Conservation (phyloP, 2,113 vertebrate species). For the Quiscalus mexicanus region DNA sequence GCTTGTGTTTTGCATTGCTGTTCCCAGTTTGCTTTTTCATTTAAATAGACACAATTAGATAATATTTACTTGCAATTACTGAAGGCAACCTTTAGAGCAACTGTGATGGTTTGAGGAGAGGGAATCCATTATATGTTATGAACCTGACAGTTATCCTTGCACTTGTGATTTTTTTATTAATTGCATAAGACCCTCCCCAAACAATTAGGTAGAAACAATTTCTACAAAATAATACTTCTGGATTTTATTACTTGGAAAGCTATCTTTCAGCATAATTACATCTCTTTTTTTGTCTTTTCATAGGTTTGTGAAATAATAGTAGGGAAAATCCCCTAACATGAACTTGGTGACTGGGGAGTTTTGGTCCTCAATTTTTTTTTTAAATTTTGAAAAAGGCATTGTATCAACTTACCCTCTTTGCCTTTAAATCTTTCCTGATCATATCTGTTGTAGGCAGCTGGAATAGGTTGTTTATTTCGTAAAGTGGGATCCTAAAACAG, state of each 20-base stretch:
- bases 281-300: neutral
- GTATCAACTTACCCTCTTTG: constrained; percentile 88
- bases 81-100: neutral
- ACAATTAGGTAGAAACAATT: neutral
- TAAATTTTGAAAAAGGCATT: neutral
- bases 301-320: neutral
- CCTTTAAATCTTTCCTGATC: constrained; percentile 98
- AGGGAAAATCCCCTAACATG: neutral
- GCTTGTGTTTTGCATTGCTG: neutral
- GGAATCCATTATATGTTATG: neutral
- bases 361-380: neutral
- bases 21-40: neutral
- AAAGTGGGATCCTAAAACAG: constrained; percentile 87
- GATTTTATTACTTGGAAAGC: neutral
- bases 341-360: neutral
- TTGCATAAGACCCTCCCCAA: neutral
- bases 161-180: neutral
- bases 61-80: neutral
- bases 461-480: constrained; percentile 93
- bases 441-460: constrained; percentile 96
- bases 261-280: neutral
- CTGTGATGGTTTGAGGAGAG: neutral
- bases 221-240: neutral
- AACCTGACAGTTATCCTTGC: neutral
- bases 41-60: neutral